These are phyloP conservation scores for Heterotis niloticus DNA, from an alignment of 2,113 vertebrate genomes.

Conservation along the genomic window DNA sequence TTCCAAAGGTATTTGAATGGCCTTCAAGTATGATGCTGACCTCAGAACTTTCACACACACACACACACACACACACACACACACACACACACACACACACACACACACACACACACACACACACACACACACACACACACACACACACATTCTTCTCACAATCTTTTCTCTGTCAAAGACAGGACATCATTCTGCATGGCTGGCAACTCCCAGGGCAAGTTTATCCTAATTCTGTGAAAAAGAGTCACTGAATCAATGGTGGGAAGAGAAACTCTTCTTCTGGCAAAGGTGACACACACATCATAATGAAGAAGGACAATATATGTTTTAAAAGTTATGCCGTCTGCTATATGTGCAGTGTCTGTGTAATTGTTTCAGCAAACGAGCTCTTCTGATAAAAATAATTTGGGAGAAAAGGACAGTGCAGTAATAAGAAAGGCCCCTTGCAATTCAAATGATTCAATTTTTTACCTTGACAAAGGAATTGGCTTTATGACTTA, in stretches of 20 bases:
- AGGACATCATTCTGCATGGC: not conserved
- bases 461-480: not conserved
- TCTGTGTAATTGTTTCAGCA: not conserved
- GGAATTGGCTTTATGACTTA: not conserved
- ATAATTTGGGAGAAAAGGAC: slow-evolving; percentile 5
- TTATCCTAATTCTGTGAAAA: slow-evolving; percentile 26
- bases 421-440: not conserved
- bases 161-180: slow-evolving; percentile 22
- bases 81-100: no score
- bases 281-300: not conserved
- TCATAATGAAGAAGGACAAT: not conserved
- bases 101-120: no score
- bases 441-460: slow-evolving; percentile 15
- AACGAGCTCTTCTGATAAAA: not conserved
- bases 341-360: not conserved
- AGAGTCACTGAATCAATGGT: slow-evolving; percentile 14
- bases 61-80: not conserved
- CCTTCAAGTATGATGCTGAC: slow-evolving; percentile 27
- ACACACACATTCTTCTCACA: not conserved
- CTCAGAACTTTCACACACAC: not conserved
- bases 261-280: not conserved
- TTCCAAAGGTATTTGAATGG: slow-evolving; percentile 33
- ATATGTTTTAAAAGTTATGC: not conserved
- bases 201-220: slow-evolving; percentile 14
- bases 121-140: no score